Conservation (phyloP, 2,888 invertebrate genomes). For the Drosophila vallismaia region DNA sequence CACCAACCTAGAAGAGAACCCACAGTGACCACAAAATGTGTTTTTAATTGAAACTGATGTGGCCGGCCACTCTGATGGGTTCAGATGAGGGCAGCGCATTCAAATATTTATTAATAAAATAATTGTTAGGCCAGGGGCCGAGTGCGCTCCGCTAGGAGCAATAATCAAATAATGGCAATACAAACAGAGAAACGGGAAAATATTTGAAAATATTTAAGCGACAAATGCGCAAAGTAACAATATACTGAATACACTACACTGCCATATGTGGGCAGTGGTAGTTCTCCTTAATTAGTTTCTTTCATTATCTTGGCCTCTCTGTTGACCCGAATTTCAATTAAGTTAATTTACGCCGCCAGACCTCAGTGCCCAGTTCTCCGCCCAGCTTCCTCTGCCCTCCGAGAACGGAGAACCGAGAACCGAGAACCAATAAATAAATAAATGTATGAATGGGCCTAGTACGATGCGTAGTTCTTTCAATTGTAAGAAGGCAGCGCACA, state of each 20-base stretch:
- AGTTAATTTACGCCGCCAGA: conserved; percentile 81
- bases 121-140: conserved; percentile 63
- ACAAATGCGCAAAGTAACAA: conserved; percentile 53
- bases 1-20: conserved; percentile 16
- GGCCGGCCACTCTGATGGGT: conserved; percentile 44
- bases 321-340: conserved; percentile 85
- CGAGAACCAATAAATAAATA: conserved; percentile 57
- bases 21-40: conserved; percentile 72
- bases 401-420: conserved; percentile 50
- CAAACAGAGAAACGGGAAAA: conserved; percentile 60
- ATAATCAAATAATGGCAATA: conserved; percentile 69
- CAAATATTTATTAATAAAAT: conserved; percentile 77
- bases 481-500: conserved; percentile 9
- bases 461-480: conserved; percentile 36
- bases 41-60: conserved; percentile 76
- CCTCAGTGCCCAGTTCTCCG: conserved; percentile 41
- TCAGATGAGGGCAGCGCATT: conserved; percentile 70
- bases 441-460: conserved; percentile 58
- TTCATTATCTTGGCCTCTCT: conserved; percentile 84
- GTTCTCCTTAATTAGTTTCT: conserved; percentile 83
- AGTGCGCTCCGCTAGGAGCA: conserved; percentile 20
- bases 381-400: conserved; percentile 30
- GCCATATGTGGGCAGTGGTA: conserved; percentile 58
- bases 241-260: conserved; percentile 1
- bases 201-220: conserved; percentile 74